phyloP scores from a whole-genome alignment of 1,140 invertebrate species.

The Aphidius ervi region DNA sequence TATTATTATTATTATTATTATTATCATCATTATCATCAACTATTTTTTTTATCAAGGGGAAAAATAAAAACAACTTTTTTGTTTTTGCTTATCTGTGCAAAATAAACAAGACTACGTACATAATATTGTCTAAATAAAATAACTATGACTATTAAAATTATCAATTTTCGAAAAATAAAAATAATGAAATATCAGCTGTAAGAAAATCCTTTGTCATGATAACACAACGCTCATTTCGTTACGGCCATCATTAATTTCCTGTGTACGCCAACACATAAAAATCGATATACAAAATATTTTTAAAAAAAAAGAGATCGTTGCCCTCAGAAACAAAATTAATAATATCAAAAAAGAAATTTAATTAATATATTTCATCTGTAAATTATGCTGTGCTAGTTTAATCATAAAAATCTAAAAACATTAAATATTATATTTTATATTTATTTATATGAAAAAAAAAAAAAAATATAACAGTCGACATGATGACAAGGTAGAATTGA shows the following conservation, averaged over 20 bases:
- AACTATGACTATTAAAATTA: too few relatives aligned
- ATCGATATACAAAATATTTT: slow-evolving; percentile 4
- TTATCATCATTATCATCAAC: too few relatives aligned
- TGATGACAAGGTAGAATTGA: slow-evolving; percentile 54
- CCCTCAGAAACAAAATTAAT: slow-evolving; percentile 3
- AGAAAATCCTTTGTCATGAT: slow-evolving; percentile 27
- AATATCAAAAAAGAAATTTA: not conserved
- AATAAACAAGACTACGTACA: too few relatives aligned
- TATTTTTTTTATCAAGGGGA: too few relatives aligned
- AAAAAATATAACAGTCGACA: slow-evolving; percentile 44
- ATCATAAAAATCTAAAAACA: not conserved
- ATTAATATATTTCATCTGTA: not conserved
- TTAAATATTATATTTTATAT: not conserved
- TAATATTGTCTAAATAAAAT: too few relatives aligned
- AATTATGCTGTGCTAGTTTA: not conserved
- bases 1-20: too few relatives aligned
- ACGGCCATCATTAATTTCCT: slow-evolving; percentile 25
- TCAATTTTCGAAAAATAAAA: not conserved
- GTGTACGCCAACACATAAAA: slow-evolving; percentile 15
- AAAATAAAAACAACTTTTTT: too few relatives aligned
- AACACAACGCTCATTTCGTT: slow-evolving; percentile 3
- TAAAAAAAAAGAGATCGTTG: slow-evolving; percentile 1
- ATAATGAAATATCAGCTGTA: not conserved
- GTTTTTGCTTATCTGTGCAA: too few relatives aligned
- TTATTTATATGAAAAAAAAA: slow-evolving; percentile 19